Base-by-base conservation (phyloP, 2,888 invertebrate species). In the Drosophila lacicola region DNA sequence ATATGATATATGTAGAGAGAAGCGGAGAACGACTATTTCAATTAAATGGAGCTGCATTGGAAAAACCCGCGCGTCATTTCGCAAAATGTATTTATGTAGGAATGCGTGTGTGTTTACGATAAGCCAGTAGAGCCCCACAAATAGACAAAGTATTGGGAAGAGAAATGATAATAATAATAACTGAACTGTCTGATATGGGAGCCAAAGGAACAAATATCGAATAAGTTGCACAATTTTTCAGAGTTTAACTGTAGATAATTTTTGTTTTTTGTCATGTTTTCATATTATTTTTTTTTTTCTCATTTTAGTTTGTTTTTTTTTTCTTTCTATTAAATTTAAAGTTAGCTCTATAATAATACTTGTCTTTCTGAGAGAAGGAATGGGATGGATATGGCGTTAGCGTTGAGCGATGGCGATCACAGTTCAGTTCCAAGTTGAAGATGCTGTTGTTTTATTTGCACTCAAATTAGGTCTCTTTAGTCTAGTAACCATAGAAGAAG, bases 401-500 rank as follows among this genome's bases (percentile, higher is more conserved):
- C 51, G 39, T 53, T 29, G 36, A 10, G 34, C 54, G 70, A 53
- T 54, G 58, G 60, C 69, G 86, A 81, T 81, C 80, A 81, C 80
- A 81, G 86, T 82, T 81, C 70, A 77, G 77, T 81, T 86, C 86
- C 80, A 70, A 80, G 83, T 78, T 76, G 72, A 77, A 63, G 73
- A 68, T 77, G 74, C 56, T 58, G 65, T 70, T 76, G 65, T 70
- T 76, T 78, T 76, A 76, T 78, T 74, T 75, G 68, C 69, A 73
- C 53, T 73, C 74, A 70, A 47, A 53, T 61, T 46, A 60, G 29
- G 29, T 29, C 53, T 50, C 49, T 42, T 49, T 68, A 61, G 45
- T 44, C 82, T 81, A 92, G 85, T 90, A 92, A 49, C 92, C 92
- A 75, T 91, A 92, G 63, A 91, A 80, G 80, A 84, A 89, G 25